phyloP scores from a whole-genome alignment of 92 coral and sea anemone species.

The Parazoanthus swiftii region DNA sequence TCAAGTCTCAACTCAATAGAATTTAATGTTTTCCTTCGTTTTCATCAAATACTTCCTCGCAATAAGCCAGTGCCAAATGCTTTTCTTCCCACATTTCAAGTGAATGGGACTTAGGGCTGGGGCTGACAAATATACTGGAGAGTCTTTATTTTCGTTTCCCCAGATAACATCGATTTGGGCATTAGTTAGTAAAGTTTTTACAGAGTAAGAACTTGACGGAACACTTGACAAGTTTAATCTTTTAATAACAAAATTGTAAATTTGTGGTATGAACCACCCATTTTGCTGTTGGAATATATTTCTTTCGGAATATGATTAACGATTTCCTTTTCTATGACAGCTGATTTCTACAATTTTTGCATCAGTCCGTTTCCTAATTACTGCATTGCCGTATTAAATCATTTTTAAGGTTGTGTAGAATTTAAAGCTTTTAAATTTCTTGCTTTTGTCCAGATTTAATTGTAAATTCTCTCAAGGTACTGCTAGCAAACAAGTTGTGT shows the following conservation, averaged over 20 bases:
- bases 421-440: neutral
- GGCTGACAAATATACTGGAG: too few relatives aligned
- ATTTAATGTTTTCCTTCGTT: neutral
- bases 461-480: neutral
- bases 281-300: neutral
- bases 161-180: neutral
- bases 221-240: neutral
- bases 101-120: neutral
- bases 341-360: neutral
- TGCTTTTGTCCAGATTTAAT: neutral
- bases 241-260: neutral
- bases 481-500: neutral
- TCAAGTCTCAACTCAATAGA: neutral
- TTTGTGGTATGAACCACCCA: neutral
- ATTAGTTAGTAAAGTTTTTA: neutral
- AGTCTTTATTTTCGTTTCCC: neutral
- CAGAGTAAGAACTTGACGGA: too few relatives aligned
- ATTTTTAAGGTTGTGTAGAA: neutral
- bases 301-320: neutral
- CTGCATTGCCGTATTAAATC: neutral
- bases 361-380: neutral
- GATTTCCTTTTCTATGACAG: neutral
- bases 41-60: constrained; percentile 14
- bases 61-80: constrained; percentile 1
- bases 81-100: neutral